Base-by-base conservation (phyloP, 1,140 invertebrate genomes). In the Eufriesea mexicana region DNA sequence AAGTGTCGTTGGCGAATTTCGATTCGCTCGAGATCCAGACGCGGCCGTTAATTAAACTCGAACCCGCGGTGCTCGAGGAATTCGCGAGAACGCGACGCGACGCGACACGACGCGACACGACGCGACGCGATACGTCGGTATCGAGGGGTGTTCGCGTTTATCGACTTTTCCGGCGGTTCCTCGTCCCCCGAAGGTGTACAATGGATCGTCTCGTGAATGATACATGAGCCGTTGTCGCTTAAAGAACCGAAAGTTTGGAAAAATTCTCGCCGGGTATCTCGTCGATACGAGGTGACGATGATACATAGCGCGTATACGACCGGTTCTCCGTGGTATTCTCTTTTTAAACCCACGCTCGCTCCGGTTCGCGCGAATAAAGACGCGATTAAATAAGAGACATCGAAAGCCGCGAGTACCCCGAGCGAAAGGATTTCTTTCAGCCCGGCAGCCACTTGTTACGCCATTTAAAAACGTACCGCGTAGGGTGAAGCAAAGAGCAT, bases 21-120 rank as follows among this genome's bases (percentile, higher is more conserved):
- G 61, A 66, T 78, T 51, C 42, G 62, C 18, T 16, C 51, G 8
- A 42, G 18, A 49, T 55, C 49, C 59, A 51, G 51, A 55, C 1
- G 72, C 35, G 18, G 54, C 67, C 78, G 76, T 86, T 77, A 86
- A 86, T 86, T 86, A 86, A 86, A 83, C 67, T 83, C 54, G 68
- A 68, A 78, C 71, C 54, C 70, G 5, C 23, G 64, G 23, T 57
- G 16, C 47, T 59, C 23, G 35, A 23, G n/a, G 80, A 62, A 83
- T 82, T 74, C 66, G 20, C 64, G 9, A 16, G 59, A 55, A 61
- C 66, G 61, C 54, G n/a, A n/a, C n/a, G 35, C 35, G 35, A 35
- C 35, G 35, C 35, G 35, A 35, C 35, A 4, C 35, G 35, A 35
- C 4, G 35, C 35, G 35, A 35, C 35, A 4, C 35, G 35, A 35